These are phyloP conservation scores for Erynnis tages DNA, from an alignment of 2,888 invertebrate genomes.

Conservation along the genomic window DNA sequence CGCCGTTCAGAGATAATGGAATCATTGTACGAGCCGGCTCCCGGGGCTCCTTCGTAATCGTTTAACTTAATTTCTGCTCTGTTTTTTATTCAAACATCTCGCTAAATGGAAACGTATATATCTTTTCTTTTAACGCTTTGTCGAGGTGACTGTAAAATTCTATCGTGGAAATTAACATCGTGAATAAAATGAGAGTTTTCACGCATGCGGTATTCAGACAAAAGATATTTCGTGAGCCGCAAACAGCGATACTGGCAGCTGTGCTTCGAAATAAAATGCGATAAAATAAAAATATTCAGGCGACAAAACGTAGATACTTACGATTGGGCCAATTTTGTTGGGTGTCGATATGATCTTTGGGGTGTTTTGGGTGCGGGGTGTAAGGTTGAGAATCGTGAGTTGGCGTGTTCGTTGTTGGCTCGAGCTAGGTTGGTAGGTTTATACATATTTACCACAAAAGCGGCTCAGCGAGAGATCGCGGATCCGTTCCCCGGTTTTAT, in stretches of 20 bases:
- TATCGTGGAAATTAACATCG: slow-evolving; percentile 10
- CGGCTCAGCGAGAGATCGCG: slow-evolving; percentile 78
- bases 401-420: slow-evolving; percentile 34
- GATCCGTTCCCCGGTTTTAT: slow-evolving; percentile 78
- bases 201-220: slow-evolving; percentile 38
- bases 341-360: slow-evolving; percentile 1
- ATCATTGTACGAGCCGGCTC: slow-evolving; percentile 69
- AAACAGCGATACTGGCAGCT: slow-evolving; percentile 75
- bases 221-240: slow-evolving; percentile 51
- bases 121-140: slow-evolving; percentile 29
- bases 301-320: slow-evolving; percentile 78
- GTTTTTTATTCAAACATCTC: slow-evolving; percentile 52
- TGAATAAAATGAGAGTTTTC: slow-evolving; percentile 25
- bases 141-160: not conserved
- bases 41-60: slow-evolving; percentile 70
- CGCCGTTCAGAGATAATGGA: slow-evolving; percentile 65
- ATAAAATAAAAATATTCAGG: slow-evolving; percentile 76
- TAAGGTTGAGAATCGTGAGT: slow-evolving; percentile 44
- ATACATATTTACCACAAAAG: slow-evolving; percentile 82
- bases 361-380: slow-evolving; percentile 16
- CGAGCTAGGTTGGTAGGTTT: slow-evolving; percentile 56
- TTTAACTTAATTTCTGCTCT: slow-evolving; percentile 68
- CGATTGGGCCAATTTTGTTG: slow-evolving; percentile 49
- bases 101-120: slow-evolving; percentile 37
- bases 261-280: slow-evolving; percentile 76